Evolutionary conservation across 1,140 invertebrate genomes (phyloP).

Genomic region (Tetraneura akinire): DNA sequence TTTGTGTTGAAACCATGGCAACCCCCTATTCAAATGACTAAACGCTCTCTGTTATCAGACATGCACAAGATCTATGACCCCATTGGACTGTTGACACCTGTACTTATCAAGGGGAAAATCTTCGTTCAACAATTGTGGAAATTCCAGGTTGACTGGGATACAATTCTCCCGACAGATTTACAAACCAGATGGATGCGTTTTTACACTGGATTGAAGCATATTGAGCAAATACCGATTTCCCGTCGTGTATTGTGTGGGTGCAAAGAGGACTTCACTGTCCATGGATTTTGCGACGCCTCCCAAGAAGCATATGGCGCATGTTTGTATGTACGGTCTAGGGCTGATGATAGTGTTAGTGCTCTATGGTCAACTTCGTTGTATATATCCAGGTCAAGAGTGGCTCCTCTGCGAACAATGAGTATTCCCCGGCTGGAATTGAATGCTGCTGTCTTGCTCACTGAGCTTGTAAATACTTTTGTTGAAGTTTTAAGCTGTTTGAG

Average conservation of each 20-base stretch:
- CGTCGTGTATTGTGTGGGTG: neutral
- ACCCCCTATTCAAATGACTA: neutral
- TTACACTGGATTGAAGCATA: neutral
- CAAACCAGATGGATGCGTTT: neutral
- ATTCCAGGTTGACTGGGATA: neutral
- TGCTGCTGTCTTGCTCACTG: conserved; percentile 56
- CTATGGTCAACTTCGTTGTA: neutral
- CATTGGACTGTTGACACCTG: neutral
- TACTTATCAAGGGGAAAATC: neutral
- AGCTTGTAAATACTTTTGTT: neutral
- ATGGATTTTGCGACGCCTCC: neutral
- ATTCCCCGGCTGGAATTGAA: conserved; percentile 59
- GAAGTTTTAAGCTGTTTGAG: no score
- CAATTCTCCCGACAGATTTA: neutral
- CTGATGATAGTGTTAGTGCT: neutral
- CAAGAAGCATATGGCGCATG: neutral
- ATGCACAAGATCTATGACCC: neutral
- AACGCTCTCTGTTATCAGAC: neutral
- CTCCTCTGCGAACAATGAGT: conserved; percentile 57
- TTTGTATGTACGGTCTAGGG: neutral
- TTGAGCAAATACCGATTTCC: neutral
- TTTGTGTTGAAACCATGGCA: neutral
- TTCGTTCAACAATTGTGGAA: neutral
- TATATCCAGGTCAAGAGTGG: conserved; percentile 57
- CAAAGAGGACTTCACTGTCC: neutral